phyloP scores from a whole-genome alignment of 2,113 vertebrate genomes.

The Regulus satrapa region DNA sequence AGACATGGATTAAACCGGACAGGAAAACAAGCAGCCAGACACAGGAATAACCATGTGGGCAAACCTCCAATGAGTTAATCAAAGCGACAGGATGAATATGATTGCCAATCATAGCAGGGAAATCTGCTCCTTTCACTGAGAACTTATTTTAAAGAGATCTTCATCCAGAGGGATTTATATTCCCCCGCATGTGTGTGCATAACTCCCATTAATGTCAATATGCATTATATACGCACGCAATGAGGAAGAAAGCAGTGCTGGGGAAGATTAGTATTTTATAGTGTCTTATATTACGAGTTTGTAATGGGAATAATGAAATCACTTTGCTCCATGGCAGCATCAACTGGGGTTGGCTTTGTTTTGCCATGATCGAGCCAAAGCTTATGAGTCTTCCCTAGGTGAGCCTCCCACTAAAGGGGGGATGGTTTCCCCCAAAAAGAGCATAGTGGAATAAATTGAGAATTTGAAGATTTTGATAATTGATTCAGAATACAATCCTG shows the following conservation, averaged over 20 bases:
- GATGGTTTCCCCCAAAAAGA: neutral
- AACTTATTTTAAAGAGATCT: constrained; percentile 1
- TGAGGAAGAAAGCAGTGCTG: neutral
- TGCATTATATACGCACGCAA: neutral
- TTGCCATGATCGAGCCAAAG: neutral
- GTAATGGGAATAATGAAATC: constrained; percentile 1
- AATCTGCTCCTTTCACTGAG: constrained; percentile 20
- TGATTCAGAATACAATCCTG: neutral
- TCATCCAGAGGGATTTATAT: constrained; percentile 29
- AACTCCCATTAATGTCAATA: constrained; percentile 30
- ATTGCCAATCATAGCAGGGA: constrained; percentile 54
- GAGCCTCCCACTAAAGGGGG: neutral
- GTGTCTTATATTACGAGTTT: neutral
- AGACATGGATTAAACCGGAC: neutral
- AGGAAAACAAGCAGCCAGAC: neutral
- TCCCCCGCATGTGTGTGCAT: neutral
- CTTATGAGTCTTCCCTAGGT: neutral
- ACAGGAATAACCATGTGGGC: constrained; percentile 14
- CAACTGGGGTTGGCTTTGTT: neutral
- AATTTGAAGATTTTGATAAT: neutral
- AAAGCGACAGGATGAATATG: neutral
- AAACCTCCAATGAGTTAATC: constrained; percentile 19
- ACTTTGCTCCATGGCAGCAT: neutral
- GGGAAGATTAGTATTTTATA: constrained; percentile 36
- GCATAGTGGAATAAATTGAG: neutral